Evolutionary conservation across 2,113 vertebrate species (phyloP).

Genomic region (Urocynchramus pylzowi): DNA sequence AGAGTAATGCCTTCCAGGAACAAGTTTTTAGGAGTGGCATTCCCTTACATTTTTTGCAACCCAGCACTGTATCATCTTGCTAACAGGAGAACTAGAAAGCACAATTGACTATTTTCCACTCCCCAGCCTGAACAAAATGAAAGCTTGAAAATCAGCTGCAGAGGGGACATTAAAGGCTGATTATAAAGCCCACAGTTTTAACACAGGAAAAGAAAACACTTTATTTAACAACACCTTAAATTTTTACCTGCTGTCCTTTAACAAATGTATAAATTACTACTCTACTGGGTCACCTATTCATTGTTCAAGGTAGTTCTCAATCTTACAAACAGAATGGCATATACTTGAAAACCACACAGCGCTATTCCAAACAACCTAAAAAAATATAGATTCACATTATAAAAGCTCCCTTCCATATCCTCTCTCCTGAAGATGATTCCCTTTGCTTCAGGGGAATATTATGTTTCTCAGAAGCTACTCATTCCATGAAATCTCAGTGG

Average conservation of each 20-base stretch:
- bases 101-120: background rate
- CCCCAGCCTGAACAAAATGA: background rate
- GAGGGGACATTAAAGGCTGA: background rate
- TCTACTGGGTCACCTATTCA: background rate
- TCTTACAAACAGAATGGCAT: background rate
- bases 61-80: slow-evolving; percentile 24
- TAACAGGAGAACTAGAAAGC: background rate
- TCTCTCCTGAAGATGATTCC: background rate
- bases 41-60: background rate
- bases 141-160: background rate
- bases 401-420: background rate
- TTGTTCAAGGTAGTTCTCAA: background rate
- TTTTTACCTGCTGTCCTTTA: slow-evolving; percentile 18
- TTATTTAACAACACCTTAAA: background rate
- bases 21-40: slow-evolving; percentile 4
- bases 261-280: background rate
- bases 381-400: background rate
- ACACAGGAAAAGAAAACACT: background rate
- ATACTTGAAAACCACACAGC: background rate
- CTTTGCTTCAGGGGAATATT: background rate
- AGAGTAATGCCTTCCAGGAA: slow-evolving; percentile 43
- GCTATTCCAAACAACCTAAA: background rate
- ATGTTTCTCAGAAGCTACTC: background rate
- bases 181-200: background rate
- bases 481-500: background rate